Evolutionary conservation across 1,140 invertebrate genomes (phyloP).

Genomic region (Cylas formicarius): DNA sequence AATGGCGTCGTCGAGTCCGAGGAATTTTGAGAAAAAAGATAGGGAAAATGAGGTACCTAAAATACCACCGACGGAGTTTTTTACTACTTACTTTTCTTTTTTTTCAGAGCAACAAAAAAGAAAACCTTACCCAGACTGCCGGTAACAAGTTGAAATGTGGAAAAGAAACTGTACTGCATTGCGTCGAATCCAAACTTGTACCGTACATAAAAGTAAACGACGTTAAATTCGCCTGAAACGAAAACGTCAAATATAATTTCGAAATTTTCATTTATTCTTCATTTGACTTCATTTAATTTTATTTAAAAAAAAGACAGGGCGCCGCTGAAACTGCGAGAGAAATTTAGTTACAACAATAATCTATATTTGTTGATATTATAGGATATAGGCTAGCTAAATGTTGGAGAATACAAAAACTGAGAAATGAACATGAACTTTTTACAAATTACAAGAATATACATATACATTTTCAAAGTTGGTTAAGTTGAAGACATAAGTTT

Average conservation of each 20-base stretch:
- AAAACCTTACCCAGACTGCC: conserved; percentile 30
- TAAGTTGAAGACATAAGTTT: too few species aligned
- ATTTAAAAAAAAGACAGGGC: too few species aligned
- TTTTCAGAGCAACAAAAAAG: too few species aligned
- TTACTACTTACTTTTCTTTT: background rate
- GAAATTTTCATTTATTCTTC: background rate
- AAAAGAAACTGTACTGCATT: conserved; percentile 36
- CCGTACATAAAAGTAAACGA: conserved; percentile 35
- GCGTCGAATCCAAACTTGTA: conserved; percentile 35
- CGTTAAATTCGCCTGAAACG: conserved; percentile 34
- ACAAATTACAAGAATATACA: too few species aligned
- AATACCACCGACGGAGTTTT: conserved; percentile 9
- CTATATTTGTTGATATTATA: too few species aligned
- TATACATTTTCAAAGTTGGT: too few species aligned
- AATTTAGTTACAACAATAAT: too few species aligned
- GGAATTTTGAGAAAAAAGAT: conserved; percentile 64
- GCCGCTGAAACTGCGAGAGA: too few species aligned
- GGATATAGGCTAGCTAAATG: too few species aligned
- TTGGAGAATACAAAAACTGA: too few species aligned
- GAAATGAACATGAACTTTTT: too few species aligned
- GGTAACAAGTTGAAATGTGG: conserved; percentile 32
- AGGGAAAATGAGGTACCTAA: conserved; percentile 56
- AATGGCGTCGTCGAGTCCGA: conserved; percentile 69
- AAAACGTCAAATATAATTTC: conserved; percentile 5
- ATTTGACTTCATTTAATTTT: background rate